These are phyloP conservation scores for Poecilia wingei DNA, from an alignment of 2,797 vertebrate genomes.

Conservation along the genomic window DNA sequence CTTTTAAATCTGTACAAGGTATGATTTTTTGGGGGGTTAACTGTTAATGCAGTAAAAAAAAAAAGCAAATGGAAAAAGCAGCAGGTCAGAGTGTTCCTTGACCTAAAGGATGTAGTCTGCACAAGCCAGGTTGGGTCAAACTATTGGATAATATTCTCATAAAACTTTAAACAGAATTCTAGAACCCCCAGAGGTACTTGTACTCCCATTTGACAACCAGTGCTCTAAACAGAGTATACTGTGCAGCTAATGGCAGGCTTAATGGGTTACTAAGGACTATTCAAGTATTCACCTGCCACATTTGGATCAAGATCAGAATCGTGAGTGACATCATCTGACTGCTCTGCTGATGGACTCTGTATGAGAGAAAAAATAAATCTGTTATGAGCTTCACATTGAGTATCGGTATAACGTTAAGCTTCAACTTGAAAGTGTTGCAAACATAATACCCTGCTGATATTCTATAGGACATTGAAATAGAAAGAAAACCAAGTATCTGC, in stretches of 20 bases:
- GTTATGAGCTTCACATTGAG: not conserved
- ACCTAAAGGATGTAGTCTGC: not conserved
- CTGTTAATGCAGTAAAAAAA: not conserved
- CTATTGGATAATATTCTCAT: not conserved
- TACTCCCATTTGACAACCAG: not conserved
- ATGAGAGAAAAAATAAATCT: slow-evolving; percentile 6
- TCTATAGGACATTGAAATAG: not conserved
- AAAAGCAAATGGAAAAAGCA: not conserved
- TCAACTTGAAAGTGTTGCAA: not conserved
- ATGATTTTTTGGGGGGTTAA: not conserved
- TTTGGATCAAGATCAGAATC: slow-evolving; percentile 16
- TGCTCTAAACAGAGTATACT: not conserved
- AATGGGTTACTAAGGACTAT: not conserved
- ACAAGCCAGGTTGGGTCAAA: not conserved
- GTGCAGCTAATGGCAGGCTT: not conserved
- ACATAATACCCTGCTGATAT: not conserved
- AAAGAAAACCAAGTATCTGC: not conserved
- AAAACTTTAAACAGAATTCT: not conserved
- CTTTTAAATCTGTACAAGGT: not conserved
- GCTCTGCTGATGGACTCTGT: slow-evolving; percentile 25
- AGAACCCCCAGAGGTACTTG: not conserved
- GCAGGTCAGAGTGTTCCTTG: not conserved
- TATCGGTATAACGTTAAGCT: not conserved
- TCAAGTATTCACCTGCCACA: slow-evolving; percentile 8
- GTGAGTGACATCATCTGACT: not conserved